These are phyloP conservation scores for Linnaemya vulpina DNA, from an alignment of 2,888 invertebrate genomes.

Conservation along the genomic window DNA sequence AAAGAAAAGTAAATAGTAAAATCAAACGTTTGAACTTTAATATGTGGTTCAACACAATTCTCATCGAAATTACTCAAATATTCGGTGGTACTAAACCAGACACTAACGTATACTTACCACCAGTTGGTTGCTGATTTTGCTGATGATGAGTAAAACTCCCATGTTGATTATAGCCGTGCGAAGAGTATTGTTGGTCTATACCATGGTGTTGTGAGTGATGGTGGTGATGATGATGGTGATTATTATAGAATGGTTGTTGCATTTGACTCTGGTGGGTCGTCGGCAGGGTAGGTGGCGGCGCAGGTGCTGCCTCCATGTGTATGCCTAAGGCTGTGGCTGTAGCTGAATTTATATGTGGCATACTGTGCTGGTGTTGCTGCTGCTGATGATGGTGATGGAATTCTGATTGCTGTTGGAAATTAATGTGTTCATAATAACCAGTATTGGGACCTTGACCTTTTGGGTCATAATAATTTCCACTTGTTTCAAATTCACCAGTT, in stretches of 20 bases:
- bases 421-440: constrained; percentile 80
- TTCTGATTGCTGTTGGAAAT: constrained; percentile 71
- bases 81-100: too few relatives aligned
- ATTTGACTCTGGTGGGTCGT: constrained; percentile 83
- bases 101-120: constrained; percentile 8
- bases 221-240: constrained; percentile 76
- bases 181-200: constrained; percentile 58
- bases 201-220: constrained; percentile 48
- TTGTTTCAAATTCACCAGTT: constrained; percentile 78
- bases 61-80: too few relatives aligned
- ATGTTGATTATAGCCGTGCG: constrained; percentile 64
- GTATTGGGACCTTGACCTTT: constrained; percentile 76
- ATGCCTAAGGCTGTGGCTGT: constrained; percentile 77
- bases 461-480: constrained; percentile 79
- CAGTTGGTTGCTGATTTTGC: constrained; percentile 62
- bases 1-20: too few relatives aligned
- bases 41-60: too few relatives aligned
- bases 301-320: constrained; percentile 84
- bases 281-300: constrained; percentile 82
- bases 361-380: constrained; percentile 64
- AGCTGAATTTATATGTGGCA: constrained; percentile 71
- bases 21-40: too few relatives aligned
- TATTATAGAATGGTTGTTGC: constrained; percentile 84
- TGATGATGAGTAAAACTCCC: constrained; percentile 56
- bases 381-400: constrained; percentile 71